phyloP scores from a whole-genome alignment of 2,888 invertebrate species.

The Folsomia manolachei region DNA sequence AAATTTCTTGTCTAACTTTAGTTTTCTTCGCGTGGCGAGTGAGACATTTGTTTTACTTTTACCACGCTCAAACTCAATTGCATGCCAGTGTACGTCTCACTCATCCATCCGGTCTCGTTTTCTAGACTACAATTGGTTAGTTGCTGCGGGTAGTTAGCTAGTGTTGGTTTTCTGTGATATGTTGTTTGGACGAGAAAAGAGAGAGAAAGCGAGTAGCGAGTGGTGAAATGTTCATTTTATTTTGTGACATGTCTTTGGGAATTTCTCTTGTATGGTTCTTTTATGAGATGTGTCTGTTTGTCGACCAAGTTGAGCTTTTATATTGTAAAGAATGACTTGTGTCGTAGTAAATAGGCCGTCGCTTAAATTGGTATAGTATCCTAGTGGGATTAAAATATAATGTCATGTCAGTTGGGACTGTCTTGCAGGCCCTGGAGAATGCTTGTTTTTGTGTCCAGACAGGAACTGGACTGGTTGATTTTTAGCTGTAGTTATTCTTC shows the following conservation, averaged over 20 bases:
- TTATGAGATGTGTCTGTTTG: conserved; percentile 14
- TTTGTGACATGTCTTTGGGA: conserved; percentile 6
- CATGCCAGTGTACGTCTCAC: no score
- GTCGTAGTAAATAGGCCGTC: not conserved
- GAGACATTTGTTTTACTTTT: not conserved
- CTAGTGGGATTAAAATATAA: conserved; percentile 2
- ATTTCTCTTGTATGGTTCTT: conserved; percentile 12
- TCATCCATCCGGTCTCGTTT: not conserved
- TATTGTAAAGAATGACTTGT: not conserved
- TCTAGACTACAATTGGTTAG: no score
- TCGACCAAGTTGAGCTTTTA: not conserved
- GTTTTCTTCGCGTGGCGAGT: not conserved
- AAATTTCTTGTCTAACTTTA: not conserved
- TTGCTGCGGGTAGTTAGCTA: not conserved
- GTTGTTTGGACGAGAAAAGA: not conserved
- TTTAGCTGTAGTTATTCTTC: no score
- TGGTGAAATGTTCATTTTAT: not conserved
- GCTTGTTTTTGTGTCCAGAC: no score
- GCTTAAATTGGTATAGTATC: not conserved
- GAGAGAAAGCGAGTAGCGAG: not conserved
- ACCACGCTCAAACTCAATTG: not conserved
- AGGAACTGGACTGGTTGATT: no score
- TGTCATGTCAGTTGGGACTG: no score
- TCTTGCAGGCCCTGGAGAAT: not conserved
- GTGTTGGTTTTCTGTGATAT: no score